Conservation (phyloP, 2,888 invertebrate species). For the Ormyrus nitidulus region DNA sequence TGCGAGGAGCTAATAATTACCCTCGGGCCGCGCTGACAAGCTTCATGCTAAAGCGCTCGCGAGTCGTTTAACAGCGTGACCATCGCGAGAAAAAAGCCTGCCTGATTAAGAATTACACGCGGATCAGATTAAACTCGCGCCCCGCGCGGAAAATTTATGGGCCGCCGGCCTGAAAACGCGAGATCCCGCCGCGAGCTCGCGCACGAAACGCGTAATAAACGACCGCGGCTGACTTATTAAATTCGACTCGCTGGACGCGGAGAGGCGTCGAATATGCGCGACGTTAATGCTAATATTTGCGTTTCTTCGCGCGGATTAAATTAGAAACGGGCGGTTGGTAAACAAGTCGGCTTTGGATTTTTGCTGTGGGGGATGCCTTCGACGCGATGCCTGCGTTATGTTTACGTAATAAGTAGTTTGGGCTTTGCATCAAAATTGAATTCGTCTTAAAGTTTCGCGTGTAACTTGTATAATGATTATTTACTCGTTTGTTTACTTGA, state of each 20-base stretch:
- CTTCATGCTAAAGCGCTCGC: neutral
- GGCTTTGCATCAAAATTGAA: too few species aligned
- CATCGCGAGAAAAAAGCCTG: neutral
- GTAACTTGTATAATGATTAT: too few species aligned
- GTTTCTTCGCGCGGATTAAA: neutral
- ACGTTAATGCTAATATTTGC: slow-evolving; percentile 21
- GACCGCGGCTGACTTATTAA: too few species aligned
- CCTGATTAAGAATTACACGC: slow-evolving; percentile 20
- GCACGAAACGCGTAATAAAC: too few species aligned
- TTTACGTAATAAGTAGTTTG: too few species aligned
- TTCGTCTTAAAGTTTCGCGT: too few species aligned
- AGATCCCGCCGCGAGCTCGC: neutral
- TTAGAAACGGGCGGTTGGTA: neutral
- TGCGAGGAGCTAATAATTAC: slow-evolving; percentile 49
- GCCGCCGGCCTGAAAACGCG: neutral
- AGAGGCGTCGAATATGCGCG: too few species aligned
- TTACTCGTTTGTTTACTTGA: too few species aligned
- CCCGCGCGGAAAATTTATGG: neutral
- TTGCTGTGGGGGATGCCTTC: neutral
- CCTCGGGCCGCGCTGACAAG: neutral
- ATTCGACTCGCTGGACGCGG: too few species aligned
- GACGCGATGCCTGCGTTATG: neutral
- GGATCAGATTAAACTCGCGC: slow-evolving; percentile 6
- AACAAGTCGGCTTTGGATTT: neutral
- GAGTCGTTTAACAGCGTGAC: slow-evolving; percentile 26